Evolutionary conservation across 2,113 vertebrate genomes (phyloP).

Genomic region (Proteles cristata): DNA sequence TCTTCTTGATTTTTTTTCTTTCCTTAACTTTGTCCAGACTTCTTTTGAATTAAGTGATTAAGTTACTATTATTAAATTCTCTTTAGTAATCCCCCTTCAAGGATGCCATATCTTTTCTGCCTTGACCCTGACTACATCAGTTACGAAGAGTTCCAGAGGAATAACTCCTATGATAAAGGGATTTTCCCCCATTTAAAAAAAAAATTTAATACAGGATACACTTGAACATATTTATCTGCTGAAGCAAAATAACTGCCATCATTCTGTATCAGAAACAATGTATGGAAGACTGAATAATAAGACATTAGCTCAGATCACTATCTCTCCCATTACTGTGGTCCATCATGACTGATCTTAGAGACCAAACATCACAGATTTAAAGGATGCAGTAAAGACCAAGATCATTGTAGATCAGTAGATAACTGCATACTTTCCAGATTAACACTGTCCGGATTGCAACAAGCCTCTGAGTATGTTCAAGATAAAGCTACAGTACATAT

Average conservation of each 20-base stretch:
- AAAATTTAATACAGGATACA: not conserved
- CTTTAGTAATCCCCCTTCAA: not conserved
- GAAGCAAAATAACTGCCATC: conserved; percentile 1
- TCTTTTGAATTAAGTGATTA: not conserved
- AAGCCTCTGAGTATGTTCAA: conserved; percentile 46
- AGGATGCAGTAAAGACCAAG: not conserved
- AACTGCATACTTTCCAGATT: conserved; percentile 59
- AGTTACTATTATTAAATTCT: not conserved
- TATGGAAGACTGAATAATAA: not conserved
- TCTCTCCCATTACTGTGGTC: not conserved
- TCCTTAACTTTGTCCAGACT: not conserved
- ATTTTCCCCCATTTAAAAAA: not conserved
- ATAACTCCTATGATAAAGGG: not conserved
- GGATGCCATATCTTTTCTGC: not conserved
- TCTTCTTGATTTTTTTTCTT: not conserved
- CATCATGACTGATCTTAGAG: not conserved
- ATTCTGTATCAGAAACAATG: not conserved
- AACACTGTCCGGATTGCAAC: conserved; percentile 65
- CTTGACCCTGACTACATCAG: not conserved
- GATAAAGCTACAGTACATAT: conserved; percentile 54
- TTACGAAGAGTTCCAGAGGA: not conserved
- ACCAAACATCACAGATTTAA: conserved; percentile 42
- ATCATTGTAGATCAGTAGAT: conserved; percentile 53
- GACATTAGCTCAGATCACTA: not conserved
- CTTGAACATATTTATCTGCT: not conserved